phyloP scores from a whole-genome alignment of 2,888 invertebrate genomes.

The Ethmia dodecea region DNA sequence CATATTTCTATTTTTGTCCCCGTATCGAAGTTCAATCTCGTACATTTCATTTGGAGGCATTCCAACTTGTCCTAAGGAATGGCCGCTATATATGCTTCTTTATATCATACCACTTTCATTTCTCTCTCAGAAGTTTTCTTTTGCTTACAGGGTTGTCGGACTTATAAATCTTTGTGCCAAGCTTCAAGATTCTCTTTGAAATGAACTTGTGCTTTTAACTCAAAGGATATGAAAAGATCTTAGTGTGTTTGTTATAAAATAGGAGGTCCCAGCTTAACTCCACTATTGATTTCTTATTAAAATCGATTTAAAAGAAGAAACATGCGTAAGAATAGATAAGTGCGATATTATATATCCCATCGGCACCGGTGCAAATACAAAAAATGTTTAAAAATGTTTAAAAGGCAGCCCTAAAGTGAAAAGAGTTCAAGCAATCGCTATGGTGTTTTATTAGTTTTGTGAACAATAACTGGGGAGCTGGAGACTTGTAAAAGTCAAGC shows the following conservation, averaged over 20 bases:
- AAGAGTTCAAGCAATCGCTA: slow-evolving; percentile 15
- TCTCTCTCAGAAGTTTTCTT: slow-evolving; percentile 8
- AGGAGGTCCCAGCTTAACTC: too few species aligned
- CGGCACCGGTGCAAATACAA: too few species aligned
- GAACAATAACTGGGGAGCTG: slow-evolving; percentile 21
- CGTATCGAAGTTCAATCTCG: slow-evolving; percentile 7
- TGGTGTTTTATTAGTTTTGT: slow-evolving; percentile 27
- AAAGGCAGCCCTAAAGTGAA: slow-evolving; percentile 8
- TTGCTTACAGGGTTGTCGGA: slow-evolving; percentile 1
- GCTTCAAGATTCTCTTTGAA: too few species aligned
- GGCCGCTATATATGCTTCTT: slow-evolving; percentile 23
- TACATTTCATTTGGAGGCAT: slow-evolving; percentile 30
- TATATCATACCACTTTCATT: slow-evolving; percentile 18
- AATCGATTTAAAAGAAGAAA: too few species aligned
- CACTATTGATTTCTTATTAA: too few species aligned
- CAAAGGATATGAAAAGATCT: too few species aligned
- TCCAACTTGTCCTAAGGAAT: slow-evolving; percentile 29
- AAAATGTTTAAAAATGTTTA: not conserved
- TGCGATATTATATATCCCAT: too few species aligned
- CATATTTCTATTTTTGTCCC: slow-evolving; percentile 5
- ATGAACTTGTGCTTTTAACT: too few species aligned
- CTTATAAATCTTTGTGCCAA: too few species aligned
- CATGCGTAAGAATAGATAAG: too few species aligned
- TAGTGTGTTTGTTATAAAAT: too few species aligned
- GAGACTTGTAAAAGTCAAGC: slow-evolving; percentile 8